Base-by-base conservation (phyloP, 2,888 invertebrate species). In the Neocrepidodera transversa region DNA sequence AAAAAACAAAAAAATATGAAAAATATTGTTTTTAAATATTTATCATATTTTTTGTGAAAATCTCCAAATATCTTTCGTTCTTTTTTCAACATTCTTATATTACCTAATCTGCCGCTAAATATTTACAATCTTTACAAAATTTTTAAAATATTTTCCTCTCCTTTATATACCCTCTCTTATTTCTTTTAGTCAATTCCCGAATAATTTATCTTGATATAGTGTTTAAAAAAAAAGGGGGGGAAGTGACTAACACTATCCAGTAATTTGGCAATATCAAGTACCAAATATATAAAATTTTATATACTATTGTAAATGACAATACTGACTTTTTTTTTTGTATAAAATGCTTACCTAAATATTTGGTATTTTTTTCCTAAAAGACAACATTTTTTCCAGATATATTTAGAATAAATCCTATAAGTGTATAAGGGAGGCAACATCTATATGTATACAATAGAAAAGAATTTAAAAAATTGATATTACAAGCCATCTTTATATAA, bases 71-170 rank as follows among this genome's bases (percentile, higher is more conserved):
- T 69, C 65, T 66, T 65, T 64, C 28, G 26, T 14, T 26, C 64
- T 61, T 62, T n/a, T n/a, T 56, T 66, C 68, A 72, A 71, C 72
- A 71, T 71, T 70, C 67, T 70, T 71, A 71, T 66, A 71, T 65
- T 64, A n/a, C 68, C 71, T 71, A 71, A 70, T 70, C 70, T 72
- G 66, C 63, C 64, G 64, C 70, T 69, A 68, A 69, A 67, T 70
- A 68, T 70, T 60, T 69, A 67, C 66, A 66, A 62, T 64, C 66
- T 64, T 64, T 64, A 66, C 62, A 64, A 63, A 63, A 63, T 61
- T 63, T 63, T 68, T 68, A 68, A 68, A 69, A 67, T 67, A 68
- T 69, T 68, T 68, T 65, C 69, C 66, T 68, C 63, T 63, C 62
- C 63, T 57, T 57, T 53, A 54, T 59, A 67, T 68, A 68, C 63